Base-by-base conservation (phyloP, 2,888 invertebrate species). In the Hedya salicella region DNA sequence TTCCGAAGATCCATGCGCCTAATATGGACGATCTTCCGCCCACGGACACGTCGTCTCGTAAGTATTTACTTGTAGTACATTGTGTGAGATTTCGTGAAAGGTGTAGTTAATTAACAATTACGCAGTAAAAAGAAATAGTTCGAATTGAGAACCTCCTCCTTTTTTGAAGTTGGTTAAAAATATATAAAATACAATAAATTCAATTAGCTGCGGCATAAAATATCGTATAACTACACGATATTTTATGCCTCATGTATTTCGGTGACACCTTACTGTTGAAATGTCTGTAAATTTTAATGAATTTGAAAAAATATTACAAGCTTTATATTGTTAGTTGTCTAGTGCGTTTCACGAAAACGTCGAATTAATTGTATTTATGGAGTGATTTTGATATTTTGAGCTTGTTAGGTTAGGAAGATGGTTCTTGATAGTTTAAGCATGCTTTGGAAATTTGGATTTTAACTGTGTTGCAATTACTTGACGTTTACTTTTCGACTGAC, bases 1-100 rank as follows among this genome's bases (percentile, higher is more conserved):
- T 80, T 3, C 89, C 92, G 0, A 90, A 89, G 68, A 86, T 90
- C 36, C 88, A 88, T 70, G 80, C 88, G 0, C 91, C 90, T 0
- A 25, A 25, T 25, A 69, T 83, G 0, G 91, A 91, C 13, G 90
- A 91, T 4, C 65, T 85, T 0, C 88, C 88, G 0, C 81, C 85
- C 1, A 86, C 87, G 0, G 91, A 90, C 56, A 86, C 78, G 0
- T 88, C 89, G 0, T 87, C 91, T 9, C 89, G 90, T 90, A 71
- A 87, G 91, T 87, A 66, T 19, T 42, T 46, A 49, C 6, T 3
- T 8, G 9, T 8, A 36, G 25, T n/a, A 8, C 3, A 16, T 16
- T 14, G 54, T 21, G 54, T 14, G 14, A 16, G 46, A 1, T 54
- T 40, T 54, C 13, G 40, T 25, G 16, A 54, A 42, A 40, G 40